Evolutionary conservation across 2,888 invertebrate genomes (phyloP).

Genomic region (Hecatera dysodea): DNA sequence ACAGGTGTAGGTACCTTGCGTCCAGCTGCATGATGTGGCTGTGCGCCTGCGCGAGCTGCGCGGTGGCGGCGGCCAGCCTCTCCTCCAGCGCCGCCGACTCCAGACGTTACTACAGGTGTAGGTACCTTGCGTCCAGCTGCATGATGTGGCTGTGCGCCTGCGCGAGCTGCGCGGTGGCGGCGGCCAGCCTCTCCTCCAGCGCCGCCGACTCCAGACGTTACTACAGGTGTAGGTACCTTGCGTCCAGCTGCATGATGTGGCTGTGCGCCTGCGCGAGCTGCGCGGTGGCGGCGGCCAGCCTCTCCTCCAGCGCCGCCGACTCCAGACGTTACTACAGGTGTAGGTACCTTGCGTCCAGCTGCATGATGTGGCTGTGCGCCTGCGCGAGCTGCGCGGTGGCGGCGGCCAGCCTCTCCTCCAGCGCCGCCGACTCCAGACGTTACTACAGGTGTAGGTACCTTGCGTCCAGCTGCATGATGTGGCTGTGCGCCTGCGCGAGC

Average conservation of each 20-base stretch:
- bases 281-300: conserved; percentile 93
- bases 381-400: conserved; percentile 95
- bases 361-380: conserved; percentile 95
- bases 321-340: too few relatives aligned
- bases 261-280: conserved; percentile 96
- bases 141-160: conserved; percentile 96
- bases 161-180: conserved; percentile 94
- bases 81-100: conserved; percentile 97
- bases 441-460: conserved; percentile 90
- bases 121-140: conserved; percentile 94
- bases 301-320: conserved; percentile 96
- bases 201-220: conserved; percentile 98
- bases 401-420: conserved; percentile 95
- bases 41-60: conserved; percentile 96
- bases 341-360: conserved; percentile 93
- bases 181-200: conserved; percentile 95
- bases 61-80: conserved; percentile 93
- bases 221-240: conserved; percentile 90
- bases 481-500: conserved; percentile 95
- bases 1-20: conserved; percentile 90
- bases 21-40: conserved; percentile 96
- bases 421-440: conserved; percentile 97
- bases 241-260: conserved; percentile 95
- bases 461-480: conserved; percentile 95
- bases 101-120: too few relatives aligned